phyloP scores from a whole-genome alignment of 2,113 vertebrate genomes.

The Gopherus flavomarginatus region DNA sequence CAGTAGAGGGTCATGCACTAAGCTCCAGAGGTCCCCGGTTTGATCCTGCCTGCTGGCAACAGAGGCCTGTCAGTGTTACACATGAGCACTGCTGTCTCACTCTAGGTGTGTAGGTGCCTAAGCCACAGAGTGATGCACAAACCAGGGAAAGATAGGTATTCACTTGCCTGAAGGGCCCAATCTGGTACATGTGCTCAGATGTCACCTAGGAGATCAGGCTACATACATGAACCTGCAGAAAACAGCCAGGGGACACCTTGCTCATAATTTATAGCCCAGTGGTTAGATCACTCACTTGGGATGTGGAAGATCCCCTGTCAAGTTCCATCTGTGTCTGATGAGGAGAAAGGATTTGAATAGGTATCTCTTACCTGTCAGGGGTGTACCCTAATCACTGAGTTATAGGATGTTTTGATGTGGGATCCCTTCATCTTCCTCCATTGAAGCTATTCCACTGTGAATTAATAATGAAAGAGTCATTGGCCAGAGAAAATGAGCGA shows the following conservation, averaged over 20 bases:
- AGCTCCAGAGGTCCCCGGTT: too few species aligned
- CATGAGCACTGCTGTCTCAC: not conserved
- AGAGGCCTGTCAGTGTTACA: too few species aligned
- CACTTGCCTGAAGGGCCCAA: not conserved
- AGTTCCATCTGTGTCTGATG: not conserved
- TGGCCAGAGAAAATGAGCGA: not conserved
- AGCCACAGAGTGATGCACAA: not conserved
- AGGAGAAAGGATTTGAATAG: not conserved
- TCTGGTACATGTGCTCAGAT: not conserved
- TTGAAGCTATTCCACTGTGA: not conserved
- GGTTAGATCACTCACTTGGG: not conserved
- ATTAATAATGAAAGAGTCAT: not conserved
- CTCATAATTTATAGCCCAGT: too few species aligned
- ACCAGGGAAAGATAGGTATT: not conserved
- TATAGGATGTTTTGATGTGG: not conserved
- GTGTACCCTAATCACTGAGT: not conserved
- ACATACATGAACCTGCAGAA: not conserved
- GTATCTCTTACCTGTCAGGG: not conserved
- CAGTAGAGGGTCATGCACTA: too few species aligned
- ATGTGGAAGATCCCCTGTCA: not conserved
- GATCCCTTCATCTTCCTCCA: too few species aligned
- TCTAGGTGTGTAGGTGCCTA: not conserved
- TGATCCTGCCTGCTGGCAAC: too few species aligned
- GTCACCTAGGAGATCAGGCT: not conserved
- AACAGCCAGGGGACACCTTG: not conserved